A percentile compares a stretch with the other conserved stretches of the same genome.
phyloP scores from a whole-genome alignment of 2,888 invertebrate genomes.

The Mongoloraphidia duomilia region DNA sequence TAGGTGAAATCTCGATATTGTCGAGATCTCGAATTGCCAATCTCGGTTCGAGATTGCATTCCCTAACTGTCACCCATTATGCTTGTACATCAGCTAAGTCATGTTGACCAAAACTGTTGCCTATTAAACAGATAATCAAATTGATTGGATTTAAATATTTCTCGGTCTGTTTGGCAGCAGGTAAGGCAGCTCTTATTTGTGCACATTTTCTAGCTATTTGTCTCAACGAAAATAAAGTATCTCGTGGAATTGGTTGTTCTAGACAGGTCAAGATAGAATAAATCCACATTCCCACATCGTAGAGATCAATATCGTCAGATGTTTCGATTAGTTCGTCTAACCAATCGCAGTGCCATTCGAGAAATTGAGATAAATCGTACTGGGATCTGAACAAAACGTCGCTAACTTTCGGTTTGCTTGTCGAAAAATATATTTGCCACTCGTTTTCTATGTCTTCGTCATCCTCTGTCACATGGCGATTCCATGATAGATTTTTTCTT shows the following conservation, averaged over 20 bases:
- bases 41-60: no score
- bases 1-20: no score
- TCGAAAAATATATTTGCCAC: slow-evolving; percentile 12
- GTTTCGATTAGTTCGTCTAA: slow-evolving; percentile 25
- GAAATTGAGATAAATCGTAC: slow-evolving; percentile 28
- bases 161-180: slow-evolving; percentile 25
- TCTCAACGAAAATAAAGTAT: slow-evolving; percentile 48
- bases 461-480: no score
- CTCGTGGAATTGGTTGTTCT: slow-evolving; percentile 50
- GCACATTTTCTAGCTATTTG: slow-evolving; percentile 47
- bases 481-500: no score
- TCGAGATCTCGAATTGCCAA: no score
- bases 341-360: slow-evolving; percentile 35
- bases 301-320: slow-evolving; percentile 21
- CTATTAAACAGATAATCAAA: slow-evolving; percentile 54
- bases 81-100: slow-evolving; percentile 44
- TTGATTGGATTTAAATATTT: slow-evolving; percentile 38
- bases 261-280: slow-evolving; percentile 50
- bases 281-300: slow-evolving; percentile 48
- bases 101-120: slow-evolving; percentile 52
- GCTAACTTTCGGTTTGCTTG: slow-evolving; percentile 24
- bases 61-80: no score
- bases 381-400: slow-evolving; percentile 33
- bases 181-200: slow-evolving; percentile 31
- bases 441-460: slow-evolving; percentile 2